Conservation (phyloP, 2,888 invertebrate species). For the Druceiella hillmani region DNA sequence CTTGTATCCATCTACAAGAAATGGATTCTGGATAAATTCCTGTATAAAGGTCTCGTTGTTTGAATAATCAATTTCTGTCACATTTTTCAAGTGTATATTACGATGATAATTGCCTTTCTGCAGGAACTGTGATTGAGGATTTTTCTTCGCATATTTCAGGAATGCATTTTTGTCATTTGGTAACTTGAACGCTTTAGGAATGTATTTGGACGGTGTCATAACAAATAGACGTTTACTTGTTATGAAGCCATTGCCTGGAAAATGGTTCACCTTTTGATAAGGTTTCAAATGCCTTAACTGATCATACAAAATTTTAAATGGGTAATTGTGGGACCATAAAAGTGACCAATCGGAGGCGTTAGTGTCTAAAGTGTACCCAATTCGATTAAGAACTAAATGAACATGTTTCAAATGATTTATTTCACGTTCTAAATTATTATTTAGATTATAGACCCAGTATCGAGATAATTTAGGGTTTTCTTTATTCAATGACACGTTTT, state of each 20-base stretch:
- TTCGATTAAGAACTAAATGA: constrained; percentile 64
- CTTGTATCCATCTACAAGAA: constrained; percentile 87
- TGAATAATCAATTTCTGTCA: constrained; percentile 64
- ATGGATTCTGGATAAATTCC: constrained; percentile 83
- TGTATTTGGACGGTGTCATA: constrained; percentile 67
- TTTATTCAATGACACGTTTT: too few relatives aligned
- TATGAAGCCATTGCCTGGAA: constrained; percentile 89
- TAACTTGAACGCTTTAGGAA: constrained; percentile 84
- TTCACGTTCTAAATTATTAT: constrained; percentile 47
- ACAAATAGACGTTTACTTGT: constrained; percentile 89
- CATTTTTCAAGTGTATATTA: constrained; percentile 70
- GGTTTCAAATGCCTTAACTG: constrained; percentile 54
- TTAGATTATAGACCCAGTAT: constrained; percentile 58
- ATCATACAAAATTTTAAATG: constrained; percentile 59
- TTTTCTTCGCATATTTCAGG: constrained; percentile 56
- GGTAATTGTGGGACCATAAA: constrained; percentile 93
- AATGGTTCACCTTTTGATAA: constrained; percentile 85
- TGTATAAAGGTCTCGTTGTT: constrained; percentile 80
- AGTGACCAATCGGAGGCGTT: constrained; percentile 70
- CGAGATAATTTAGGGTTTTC: too few relatives aligned
- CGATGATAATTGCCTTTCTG: constrained; percentile 91
- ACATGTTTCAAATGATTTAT: constrained; percentile 77
- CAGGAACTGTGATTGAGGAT: constrained; percentile 75
- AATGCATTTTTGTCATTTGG: constrained; percentile 70
- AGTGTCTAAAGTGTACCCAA: constrained; percentile 63